Evolutionary conservation across 2,113 vertebrate genomes (phyloP).

Genomic region (Zootoca vivipara): DNA sequence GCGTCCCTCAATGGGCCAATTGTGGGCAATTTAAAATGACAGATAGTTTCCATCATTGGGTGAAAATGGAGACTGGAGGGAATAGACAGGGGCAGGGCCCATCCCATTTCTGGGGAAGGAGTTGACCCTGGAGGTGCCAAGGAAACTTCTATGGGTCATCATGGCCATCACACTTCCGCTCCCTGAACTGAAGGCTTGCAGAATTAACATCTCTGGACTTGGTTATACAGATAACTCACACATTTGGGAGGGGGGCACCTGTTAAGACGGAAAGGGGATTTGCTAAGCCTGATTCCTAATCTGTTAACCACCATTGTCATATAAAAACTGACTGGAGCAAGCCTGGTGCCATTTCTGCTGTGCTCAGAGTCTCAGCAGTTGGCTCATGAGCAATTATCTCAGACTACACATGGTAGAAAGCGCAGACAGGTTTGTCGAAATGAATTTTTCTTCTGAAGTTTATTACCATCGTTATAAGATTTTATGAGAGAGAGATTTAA

Average conservation of each 20-base stretch:
- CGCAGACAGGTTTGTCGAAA: slow-evolving; percentile 70
- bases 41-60: no score
- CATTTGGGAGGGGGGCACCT: background rate
- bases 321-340: background rate
- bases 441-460: slow-evolving; percentile 70
- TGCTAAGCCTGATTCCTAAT: background rate
- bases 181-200: background rate
- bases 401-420: slow-evolving; percentile 45
- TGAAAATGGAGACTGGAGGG: no score
- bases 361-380: slow-evolving; percentile 27
- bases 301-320: background rate
- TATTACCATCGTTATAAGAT: slow-evolving; percentile 73
- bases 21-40: no score
- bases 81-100: no score
- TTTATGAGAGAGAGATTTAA: slow-evolving; percentile 78
- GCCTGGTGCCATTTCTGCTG: slow-evolving; percentile 49
- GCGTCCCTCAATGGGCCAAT: no score
- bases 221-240: background rate
- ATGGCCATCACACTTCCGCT: no score
- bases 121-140: no score
- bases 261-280: background rate
- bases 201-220: background rate
- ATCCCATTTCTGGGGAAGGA: no score
- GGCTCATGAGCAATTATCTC: slow-evolving; percentile 63
- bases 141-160: no score